Evolutionary conservation across 2,888 invertebrate species (phyloP).

Genomic region (Carterocephalus palaemon): DNA sequence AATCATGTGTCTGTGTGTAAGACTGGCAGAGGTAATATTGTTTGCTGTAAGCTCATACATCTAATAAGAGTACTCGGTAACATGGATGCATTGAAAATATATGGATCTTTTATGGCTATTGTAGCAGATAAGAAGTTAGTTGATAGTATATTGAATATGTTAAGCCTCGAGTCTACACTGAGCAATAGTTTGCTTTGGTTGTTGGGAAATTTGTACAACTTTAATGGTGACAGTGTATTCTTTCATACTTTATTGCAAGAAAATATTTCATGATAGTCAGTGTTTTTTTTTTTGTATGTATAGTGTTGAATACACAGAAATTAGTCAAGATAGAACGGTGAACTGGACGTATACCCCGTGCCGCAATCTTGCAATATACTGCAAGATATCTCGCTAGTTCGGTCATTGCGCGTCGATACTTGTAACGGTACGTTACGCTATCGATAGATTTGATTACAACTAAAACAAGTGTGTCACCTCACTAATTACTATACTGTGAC

Average conservation of each 20-base stretch:
- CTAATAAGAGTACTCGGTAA: conserved; percentile 55
- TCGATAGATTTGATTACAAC: no score
- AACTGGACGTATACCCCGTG: no score
- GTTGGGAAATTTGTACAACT: conserved; percentile 55
- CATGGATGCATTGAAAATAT: conserved; percentile 34
- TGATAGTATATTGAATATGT: conserved; percentile 31
- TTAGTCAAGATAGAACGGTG: no score
- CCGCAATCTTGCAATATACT: no score
- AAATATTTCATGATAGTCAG: no score
- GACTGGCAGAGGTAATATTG: not conserved
- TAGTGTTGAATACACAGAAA: no score
- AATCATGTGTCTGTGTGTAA: conserved; percentile 29
- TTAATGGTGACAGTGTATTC: conserved; percentile 38
- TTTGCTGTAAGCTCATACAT: conserved; percentile 41
- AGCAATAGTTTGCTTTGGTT: conserved; percentile 52
- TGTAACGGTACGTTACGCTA: no score
- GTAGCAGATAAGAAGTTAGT: conserved; percentile 38
- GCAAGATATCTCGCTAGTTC: no score
- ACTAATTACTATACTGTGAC: no score
- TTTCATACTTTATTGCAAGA: conserved; percentile 35
- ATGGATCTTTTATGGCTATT: conserved; percentile 37
- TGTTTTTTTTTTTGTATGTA: no score
- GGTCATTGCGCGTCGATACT: no score
- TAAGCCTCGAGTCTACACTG: conserved; percentile 29
- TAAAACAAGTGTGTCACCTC: conserved; percentile 19